These are phyloP conservation scores for Hylia prasina DNA, from an alignment of 2,113 vertebrate genomes.

Conservation along the genomic window DNA sequence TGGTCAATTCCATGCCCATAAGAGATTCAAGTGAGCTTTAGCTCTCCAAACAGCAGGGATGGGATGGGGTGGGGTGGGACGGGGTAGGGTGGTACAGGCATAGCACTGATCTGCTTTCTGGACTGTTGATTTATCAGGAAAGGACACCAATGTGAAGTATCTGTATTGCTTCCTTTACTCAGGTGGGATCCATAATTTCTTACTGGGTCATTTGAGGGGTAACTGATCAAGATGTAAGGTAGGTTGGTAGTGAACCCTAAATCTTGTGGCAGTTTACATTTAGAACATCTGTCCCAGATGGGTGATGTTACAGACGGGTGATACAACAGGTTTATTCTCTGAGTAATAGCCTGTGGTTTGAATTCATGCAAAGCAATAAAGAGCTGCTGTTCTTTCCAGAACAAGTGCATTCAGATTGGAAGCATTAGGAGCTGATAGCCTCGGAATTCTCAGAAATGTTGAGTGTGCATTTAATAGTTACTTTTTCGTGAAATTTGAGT, in stretches of 20 bases:
- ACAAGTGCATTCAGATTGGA: not conserved
- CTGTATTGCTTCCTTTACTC: not conserved
- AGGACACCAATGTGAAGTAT: not conserved
- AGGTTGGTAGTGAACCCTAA: not conserved
- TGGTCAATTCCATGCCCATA: not conserved
- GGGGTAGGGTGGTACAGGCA: not conserved
- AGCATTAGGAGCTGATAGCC: not conserved
- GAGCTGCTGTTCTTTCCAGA: not conserved
- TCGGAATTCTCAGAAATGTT: not conserved
- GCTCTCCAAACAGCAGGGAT: not conserved
- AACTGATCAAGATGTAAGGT: not conserved
- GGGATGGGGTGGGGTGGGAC: not conserved
- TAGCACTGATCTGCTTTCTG: not conserved
- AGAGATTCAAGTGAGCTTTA: not conserved
- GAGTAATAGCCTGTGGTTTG: not conserved
- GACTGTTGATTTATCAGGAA: not conserved
- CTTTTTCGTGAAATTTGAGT: not conserved
- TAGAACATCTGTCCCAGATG: conserved; percentile 16
- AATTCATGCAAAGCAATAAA: not conserved
- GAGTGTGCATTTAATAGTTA: not conserved
- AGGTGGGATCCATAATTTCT: not conserved
- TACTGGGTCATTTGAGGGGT: not conserved
- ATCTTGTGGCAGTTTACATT: not conserved
- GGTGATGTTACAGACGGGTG: not conserved
- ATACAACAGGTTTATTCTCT: not conserved